Base-by-base conservation (phyloP, 2,797 vertebrate species). In the Xerus rutilus region DNA sequence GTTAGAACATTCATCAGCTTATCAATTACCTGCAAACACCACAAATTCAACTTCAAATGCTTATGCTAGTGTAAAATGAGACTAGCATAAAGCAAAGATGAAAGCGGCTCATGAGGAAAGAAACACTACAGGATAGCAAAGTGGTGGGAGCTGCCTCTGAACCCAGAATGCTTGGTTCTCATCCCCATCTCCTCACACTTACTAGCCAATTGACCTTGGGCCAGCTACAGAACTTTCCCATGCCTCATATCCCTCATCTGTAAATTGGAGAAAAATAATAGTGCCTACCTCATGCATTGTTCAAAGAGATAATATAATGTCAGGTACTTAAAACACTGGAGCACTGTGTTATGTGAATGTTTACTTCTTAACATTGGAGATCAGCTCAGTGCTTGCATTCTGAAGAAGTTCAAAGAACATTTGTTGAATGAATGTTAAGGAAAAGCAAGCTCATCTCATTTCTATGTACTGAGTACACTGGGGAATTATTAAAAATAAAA, bases 401-500 rank as follows among this genome's bases (percentile, higher is more conserved):
- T 57, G 2, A 3, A 89, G 35, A 25, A 72, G 17, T 64, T 93
- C 78, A 81, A 88, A 69, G 54, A 64, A 67, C 45, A 73, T 32
- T n/a, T 90, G 28, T 3, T 82, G n/a, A 93, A 32, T 74, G 45
- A 82, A 79, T 13, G 23, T 47, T 78, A 81, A 89, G 67, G 74
- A 92, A 94, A 83, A 92, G 47, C 77, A 77, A 73, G 57, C 0
- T 14, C 28, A 93, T 13, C n/a, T 93, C n/a, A 72, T 8, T 86
- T 21, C n/a, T 93, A 45, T 25, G 9, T 39, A 69, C 62, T 3
- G 59, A 49, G 59, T n/a, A 74, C 20, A 65, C 12, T 10, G 9
- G 69, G 39, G 89, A 91, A 82, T 74, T 78, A 83, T 25, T 79
- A 77, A 85, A 93, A 2, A 9, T 85, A 89, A 94, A 93, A 21